Evolutionary conservation across 2,797 vertebrate genomes (phyloP).

Genomic region (Holocentrus rufus): DNA sequence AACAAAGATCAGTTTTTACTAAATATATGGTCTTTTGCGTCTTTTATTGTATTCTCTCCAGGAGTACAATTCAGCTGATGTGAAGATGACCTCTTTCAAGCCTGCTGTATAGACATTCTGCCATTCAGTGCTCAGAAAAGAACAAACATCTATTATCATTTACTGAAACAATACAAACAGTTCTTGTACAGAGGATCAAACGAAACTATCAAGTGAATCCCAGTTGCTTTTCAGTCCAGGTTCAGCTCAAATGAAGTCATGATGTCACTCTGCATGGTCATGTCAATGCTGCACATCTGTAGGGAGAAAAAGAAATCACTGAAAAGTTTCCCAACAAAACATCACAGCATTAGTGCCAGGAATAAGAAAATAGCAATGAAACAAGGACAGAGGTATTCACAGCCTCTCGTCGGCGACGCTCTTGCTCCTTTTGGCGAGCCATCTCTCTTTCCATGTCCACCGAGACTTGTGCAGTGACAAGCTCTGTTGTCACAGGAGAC

Average conservation of each 20-base stretch:
- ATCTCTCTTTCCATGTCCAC: constrained; percentile 80
- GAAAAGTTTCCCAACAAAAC: neutral
- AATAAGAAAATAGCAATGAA: neutral
- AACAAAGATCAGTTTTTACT: constrained; percentile 5
- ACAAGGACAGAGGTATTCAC: constrained; percentile 79
- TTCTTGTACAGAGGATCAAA: constrained; percentile 5
- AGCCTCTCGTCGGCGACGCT: constrained; percentile 87
- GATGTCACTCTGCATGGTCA: constrained; percentile 89
- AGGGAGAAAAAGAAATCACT: constrained; percentile 40
- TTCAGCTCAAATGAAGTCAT: constrained; percentile 93
- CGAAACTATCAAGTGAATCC: constrained; percentile 11
- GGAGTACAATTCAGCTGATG: neutral
- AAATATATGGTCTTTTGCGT: constrained; percentile 20
- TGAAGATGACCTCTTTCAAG: neutral
- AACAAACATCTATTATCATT: neutral
- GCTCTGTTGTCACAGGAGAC: constrained; percentile 45
- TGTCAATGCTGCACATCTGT: constrained; percentile 90
- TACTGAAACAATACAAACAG: constrained; percentile 24
- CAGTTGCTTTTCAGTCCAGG: constrained; percentile 76
- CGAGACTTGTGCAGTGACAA: constrained; percentile 33
- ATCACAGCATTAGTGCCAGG: neutral
- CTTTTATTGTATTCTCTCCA: constrained; percentile 33
- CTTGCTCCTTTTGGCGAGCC: constrained; percentile 90
- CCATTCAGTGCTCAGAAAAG: constrained; percentile 9
- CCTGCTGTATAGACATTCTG: neutral